These are phyloP conservation scores for Ascidia mentula DNA, from an alignment of 23 tunicate genomes.

Conservation along the genomic window DNA sequence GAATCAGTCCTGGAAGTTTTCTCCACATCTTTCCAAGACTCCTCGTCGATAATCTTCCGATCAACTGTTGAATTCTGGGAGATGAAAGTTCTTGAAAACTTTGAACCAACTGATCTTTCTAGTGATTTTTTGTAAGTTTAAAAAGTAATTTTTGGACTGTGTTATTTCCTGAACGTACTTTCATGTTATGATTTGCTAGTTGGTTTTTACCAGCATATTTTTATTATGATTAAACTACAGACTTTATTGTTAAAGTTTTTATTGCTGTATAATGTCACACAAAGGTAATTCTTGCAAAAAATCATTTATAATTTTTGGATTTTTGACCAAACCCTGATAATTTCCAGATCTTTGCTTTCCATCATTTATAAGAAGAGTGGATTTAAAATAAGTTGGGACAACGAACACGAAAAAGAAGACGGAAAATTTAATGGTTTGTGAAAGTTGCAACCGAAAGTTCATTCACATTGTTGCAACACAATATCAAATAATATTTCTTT, in stretches of 20 bases:
- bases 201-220: too few relatives aligned
- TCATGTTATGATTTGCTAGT: too few relatives aligned
- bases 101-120: constrained; percentile 13
- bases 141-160: too few relatives aligned
- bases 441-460: background rate
- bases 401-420: background rate
- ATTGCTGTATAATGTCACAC: too few relatives aligned
- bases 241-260: too few relatives aligned
- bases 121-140: constrained; percentile 18
- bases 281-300: too few relatives aligned
- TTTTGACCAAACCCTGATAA: too few relatives aligned
- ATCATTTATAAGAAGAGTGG: constrained; percentile 17
- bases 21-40: background rate
- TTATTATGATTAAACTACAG: too few relatives aligned
- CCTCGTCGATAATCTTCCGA: background rate
- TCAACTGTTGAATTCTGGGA: constrained; percentile 36
- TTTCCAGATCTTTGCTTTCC: background rate
- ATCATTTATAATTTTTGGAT: too few relatives aligned
- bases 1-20: constrained; percentile 17
- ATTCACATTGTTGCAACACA: background rate
- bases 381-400: constrained; percentile 4
- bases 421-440: background rate
- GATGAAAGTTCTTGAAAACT: constrained; percentile 10
- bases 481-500: too few relatives aligned
- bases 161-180: too few relatives aligned